These are phyloP conservation scores for Ancistrus triradiatus DNA, from an alignment of 2,113 vertebrate species.

Conservation along the genomic window DNA sequence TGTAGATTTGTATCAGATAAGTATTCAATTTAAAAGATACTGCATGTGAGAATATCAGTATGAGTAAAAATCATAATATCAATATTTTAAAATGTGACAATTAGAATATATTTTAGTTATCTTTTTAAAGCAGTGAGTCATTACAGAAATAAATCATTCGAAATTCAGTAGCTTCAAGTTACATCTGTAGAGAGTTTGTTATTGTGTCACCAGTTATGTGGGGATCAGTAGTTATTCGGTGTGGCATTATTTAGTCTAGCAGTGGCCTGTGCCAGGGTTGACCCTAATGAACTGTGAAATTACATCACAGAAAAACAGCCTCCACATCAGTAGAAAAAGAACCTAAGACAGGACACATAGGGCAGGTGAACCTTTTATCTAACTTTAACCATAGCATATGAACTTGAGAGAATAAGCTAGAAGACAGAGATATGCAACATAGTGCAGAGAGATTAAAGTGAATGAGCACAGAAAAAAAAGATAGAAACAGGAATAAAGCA, in stretches of 20 bases:
- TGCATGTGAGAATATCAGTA: too few relatives aligned
- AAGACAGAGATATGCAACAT: conserved; percentile 48
- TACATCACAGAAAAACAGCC: conserved; percentile 60
- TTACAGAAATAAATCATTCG: not conserved
- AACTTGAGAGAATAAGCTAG: conserved; percentile 1
- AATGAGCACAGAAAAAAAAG: not conserved
- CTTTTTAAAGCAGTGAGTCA: not conserved
- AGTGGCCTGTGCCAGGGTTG: conserved; percentile 47
- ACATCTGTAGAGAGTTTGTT: conserved; percentile 12
- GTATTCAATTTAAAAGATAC: too few relatives aligned
- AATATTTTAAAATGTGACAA: too few relatives aligned
- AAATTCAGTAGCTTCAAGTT: not conserved
- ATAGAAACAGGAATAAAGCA: not conserved
- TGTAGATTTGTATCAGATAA: too few relatives aligned
- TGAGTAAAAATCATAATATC: too few relatives aligned
- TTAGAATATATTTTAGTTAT: too few relatives aligned
- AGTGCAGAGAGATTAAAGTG: conserved; percentile 2
- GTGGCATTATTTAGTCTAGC: conserved; percentile 55
- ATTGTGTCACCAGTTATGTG: conserved; percentile 31
- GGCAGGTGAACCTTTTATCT: conserved; percentile 48
- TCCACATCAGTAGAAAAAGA: conserved; percentile 47
- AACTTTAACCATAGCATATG: conserved; percentile 26
- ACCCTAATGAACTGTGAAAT: conserved; percentile 71
- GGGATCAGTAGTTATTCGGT: conserved; percentile 40
- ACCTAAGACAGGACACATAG: conserved; percentile 47